Evolutionary conservation across 2,888 invertebrate species (phyloP).

Genomic region (Trichopria drosophilae): DNA sequence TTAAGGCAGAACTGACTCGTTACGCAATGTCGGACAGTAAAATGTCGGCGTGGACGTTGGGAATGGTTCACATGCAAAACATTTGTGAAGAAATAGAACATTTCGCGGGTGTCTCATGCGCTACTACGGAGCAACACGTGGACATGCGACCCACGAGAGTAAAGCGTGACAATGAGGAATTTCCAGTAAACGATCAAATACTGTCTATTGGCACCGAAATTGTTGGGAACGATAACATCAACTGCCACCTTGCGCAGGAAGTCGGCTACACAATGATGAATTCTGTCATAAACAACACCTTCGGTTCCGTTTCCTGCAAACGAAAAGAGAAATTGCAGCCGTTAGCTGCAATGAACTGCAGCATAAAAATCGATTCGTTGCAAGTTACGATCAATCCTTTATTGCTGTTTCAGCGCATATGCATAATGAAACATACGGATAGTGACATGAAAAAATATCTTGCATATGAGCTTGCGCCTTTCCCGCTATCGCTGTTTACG

Average conservation of each 20-base stretch:
- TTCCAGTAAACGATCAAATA: constrained; percentile 5
- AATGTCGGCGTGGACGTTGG: neutral
- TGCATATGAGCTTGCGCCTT: neutral
- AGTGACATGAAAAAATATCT: neutral
- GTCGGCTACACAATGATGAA: constrained; percentile 37
- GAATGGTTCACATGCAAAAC: constrained; percentile 2
- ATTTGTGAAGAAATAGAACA: neutral
- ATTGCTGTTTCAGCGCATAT: constrained; percentile 2
- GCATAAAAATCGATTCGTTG: neutral
- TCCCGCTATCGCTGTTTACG: constrained; percentile 4
- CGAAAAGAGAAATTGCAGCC: constrained; percentile 20
- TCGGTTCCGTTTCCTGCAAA: constrained; percentile 40
- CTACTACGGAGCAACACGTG: too few species aligned
- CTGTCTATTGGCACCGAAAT: constrained; percentile 39
- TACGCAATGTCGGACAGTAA: constrained; percentile 2
- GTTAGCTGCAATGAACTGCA: neutral
- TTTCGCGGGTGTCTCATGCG: too few species aligned
- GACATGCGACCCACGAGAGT: constrained; percentile 13
- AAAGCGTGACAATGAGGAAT: neutral
- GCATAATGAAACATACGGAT: neutral
- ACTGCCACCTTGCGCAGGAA: constrained; percentile 35
- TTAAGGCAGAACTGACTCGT: neutral
- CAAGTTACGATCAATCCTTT: neutral
- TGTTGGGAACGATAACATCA: constrained; percentile 38
- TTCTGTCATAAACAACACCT: constrained; percentile 41